These are phyloP conservation scores for Nyleta sp. DNA, from an alignment of 2,888 invertebrate genomes.

Conservation along the genomic window DNA sequence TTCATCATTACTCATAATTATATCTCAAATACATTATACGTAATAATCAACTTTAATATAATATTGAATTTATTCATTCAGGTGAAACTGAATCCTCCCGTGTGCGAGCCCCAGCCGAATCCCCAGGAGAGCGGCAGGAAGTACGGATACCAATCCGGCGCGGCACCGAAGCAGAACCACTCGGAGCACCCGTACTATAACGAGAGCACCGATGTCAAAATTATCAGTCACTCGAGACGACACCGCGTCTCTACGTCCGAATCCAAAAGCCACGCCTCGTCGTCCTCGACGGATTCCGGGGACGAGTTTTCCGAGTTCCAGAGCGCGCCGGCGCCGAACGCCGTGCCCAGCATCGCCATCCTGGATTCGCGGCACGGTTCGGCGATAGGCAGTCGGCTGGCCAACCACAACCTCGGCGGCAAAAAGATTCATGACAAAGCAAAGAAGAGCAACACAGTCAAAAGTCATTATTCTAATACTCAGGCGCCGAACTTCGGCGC, in stretches of 20 bases:
- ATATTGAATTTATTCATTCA: background rate
- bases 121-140: slow-evolving; percentile 13
- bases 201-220: slow-evolving; percentile 40
- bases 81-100: slow-evolving; percentile 27
- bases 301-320: slow-evolving; percentile 84
- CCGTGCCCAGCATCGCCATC: slow-evolving; percentile 71
- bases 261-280: slow-evolving; percentile 56
- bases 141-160: slow-evolving; percentile 10
- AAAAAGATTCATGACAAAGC: slow-evolving; percentile 77
- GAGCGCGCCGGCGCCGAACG: slow-evolving; percentile 75
- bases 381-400: slow-evolving; percentile 82
- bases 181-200: slow-evolving; percentile 8
- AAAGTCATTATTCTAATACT: slow-evolving; percentile 46
- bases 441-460: slow-evolving; percentile 70
- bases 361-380: slow-evolving; percentile 79
- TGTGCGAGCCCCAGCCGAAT: slow-evolving; percentile 16
- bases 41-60: background rate
- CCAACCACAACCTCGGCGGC: slow-evolving; percentile 82
- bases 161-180: slow-evolving; percentile 22
- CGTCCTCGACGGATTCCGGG: slow-evolving; percentile 65
- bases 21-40: background rate
- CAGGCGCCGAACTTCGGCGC: slow-evolving; percentile 16
- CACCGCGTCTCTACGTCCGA: slow-evolving; percentile 16
- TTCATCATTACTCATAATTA: no score
- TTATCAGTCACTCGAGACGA: slow-evolving; percentile 28